A percentile compares a stretch with the other conserved stretches of the same genome.
Conservation (phyloP, 2,113 vertebrate genomes). For the Trematocara unimaculatum region DNA sequence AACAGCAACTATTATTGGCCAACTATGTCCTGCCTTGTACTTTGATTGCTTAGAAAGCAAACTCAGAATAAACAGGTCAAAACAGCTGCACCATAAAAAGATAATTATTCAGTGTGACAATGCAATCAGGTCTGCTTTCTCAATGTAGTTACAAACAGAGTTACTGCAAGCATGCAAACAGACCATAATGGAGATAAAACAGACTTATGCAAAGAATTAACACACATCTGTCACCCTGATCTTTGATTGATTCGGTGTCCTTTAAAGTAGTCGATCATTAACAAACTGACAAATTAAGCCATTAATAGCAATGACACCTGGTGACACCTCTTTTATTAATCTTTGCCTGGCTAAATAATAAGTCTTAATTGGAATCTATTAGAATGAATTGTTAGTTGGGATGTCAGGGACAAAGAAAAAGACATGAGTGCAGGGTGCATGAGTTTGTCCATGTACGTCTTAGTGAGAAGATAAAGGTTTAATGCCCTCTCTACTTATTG, state of each 20-base stretch:
- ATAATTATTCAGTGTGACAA: not conserved
- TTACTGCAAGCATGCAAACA: not conserved
- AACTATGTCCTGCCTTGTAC: not conserved
- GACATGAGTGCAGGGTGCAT: not conserved
- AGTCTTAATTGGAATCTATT: constrained; percentile 29
- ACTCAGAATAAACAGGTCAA: not conserved
- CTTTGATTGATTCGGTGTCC: constrained; percentile 43
- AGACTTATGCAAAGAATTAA: not conserved
- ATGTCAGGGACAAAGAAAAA: not conserved
- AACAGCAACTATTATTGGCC: not conserved
- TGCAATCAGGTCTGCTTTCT: not conserved
- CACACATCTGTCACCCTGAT: constrained; percentile 10
- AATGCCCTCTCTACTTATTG: not conserved
- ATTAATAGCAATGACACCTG: constrained; percentile 38
- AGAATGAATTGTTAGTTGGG: constrained; percentile 21
- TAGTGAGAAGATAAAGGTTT: not conserved
- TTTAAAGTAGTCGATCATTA: constrained; percentile 44
- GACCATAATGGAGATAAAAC: not conserved
- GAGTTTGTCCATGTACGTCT: not conserved
- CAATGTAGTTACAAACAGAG: not conserved
- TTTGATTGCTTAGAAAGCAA: not conserved
- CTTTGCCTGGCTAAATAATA: constrained; percentile 37
- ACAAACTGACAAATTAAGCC: constrained; percentile 49
- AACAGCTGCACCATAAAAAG: not conserved
- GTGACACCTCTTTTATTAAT: constrained; percentile 43